phyloP scores from a whole-genome alignment of 37 sponge, comb jelly and placozoan species.

The Dysidea cf. avara region DNA sequence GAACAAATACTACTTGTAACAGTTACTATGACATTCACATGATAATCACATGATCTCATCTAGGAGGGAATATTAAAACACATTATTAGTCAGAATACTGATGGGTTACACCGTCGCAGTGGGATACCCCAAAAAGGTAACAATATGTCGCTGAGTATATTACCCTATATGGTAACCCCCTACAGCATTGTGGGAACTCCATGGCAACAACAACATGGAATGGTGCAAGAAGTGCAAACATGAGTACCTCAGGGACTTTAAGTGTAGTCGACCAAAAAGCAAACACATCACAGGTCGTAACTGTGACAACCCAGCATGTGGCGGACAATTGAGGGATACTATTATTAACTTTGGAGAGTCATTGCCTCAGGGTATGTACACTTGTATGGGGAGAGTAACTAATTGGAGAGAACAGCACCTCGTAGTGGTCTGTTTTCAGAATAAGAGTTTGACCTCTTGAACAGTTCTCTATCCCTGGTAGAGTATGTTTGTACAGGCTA shows the following conservation, averaged over 20 bases:
- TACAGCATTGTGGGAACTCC: conserved; percentile 66
- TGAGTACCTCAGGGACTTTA: conserved; percentile 65
- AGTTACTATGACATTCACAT: conserved; percentile 40
- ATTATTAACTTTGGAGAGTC: conserved; percentile 85
- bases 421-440: too few relatives aligned
- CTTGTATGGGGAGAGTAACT: too few relatives aligned
- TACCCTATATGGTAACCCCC: background rate
- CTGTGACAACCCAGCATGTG: conserved; percentile 63
- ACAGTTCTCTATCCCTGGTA: too few relatives aligned
- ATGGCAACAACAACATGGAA: conserved; percentile 79
- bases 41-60: too few relatives aligned
- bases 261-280: conserved; percentile 1
- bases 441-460: too few relatives aligned
- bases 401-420: too few relatives aligned
- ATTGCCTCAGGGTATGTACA: conserved; percentile 71
- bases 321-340: conserved; percentile 50
- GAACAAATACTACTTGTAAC: conserved; percentile 61
- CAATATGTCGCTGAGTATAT: background rate
- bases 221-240: conserved; percentile 45
- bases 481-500: too few relatives aligned
- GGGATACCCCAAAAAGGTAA: conserved; percentile 59
- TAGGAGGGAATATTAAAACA: conserved; percentile 56
- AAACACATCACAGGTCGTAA: conserved; percentile 27
- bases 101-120: conserved; percentile 78
- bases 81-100: conserved; percentile 71